Evolutionary conservation across 2,797 vertebrate species (phyloP).

Genomic region (Martes flavigula): DNA sequence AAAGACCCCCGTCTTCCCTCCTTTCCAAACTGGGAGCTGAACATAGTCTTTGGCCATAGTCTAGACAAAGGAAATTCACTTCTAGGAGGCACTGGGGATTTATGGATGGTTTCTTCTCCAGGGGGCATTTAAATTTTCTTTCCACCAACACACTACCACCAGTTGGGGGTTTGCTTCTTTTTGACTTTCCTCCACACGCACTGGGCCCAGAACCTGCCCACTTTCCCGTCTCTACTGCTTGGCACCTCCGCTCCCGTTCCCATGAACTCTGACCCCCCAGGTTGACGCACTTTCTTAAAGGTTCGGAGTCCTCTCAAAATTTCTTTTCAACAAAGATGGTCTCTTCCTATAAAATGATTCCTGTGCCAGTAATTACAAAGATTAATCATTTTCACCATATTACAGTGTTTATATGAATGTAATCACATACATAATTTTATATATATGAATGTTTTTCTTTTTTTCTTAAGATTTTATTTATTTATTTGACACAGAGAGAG

Average conservation of each 20-base stretch:
- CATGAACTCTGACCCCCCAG: background rate
- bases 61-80: background rate
- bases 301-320: background rate
- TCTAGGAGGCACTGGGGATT: background rate
- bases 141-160: fast-evolving
- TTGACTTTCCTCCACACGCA: fast-evolving
- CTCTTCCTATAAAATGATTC: background rate
- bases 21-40: background rate
- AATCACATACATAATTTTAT: too few species aligned
- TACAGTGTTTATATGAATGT: background rate
- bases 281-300: background rate
- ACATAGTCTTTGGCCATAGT: background rate
- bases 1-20: background rate
- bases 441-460: background rate
- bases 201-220: fast-evolving
- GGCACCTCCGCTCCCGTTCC: fast-evolving
- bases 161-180: background rate
- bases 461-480: too few species aligned
- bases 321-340: background rate
- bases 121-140: background rate
- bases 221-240: too few species aligned
- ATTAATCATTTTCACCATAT: background rate
- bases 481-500: too few species aligned
- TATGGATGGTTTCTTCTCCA: fast-evolving
- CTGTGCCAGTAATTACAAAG: background rate